Conservation (phyloP, 2,113 vertebrate species). For the Corydoras maculifer region DNA sequence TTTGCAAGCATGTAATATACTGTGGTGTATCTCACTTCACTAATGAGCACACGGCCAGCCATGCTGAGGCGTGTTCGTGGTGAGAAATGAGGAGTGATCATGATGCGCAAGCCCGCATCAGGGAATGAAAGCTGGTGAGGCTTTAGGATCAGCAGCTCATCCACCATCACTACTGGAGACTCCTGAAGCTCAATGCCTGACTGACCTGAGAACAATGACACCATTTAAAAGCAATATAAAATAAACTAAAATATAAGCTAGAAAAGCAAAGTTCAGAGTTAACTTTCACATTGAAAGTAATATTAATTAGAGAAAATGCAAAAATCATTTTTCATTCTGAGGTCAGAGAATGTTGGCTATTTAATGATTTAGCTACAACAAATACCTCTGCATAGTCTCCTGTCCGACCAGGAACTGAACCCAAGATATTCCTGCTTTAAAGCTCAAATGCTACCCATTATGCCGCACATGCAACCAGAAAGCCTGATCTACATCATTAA, state of each 20-base stretch:
- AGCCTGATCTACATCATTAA: too few species aligned
- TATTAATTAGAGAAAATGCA: too few species aligned
- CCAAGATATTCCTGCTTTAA: too few species aligned
- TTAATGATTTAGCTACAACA: too few species aligned
- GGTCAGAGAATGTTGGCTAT: too few species aligned
- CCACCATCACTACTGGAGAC: constrained; percentile 67
- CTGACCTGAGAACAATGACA: constrained; percentile 45
- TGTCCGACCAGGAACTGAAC: too few species aligned
- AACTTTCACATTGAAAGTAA: too few species aligned
- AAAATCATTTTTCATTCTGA: too few species aligned
- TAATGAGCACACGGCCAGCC: constrained; percentile 72
- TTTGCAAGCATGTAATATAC: background rate
- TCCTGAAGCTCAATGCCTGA: constrained; percentile 45
- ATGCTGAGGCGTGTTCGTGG: constrained; percentile 71
- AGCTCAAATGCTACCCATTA: too few species aligned
- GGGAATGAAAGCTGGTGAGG: constrained; percentile 72
- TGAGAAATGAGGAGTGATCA: constrained; percentile 74
- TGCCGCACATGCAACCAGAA: too few species aligned
- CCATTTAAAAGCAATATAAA: background rate
- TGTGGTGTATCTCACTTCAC: constrained; percentile 56
- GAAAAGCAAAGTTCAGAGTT: too few species aligned
- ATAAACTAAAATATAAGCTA: background rate
- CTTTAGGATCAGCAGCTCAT: constrained; percentile 65
- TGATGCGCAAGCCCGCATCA: constrained; percentile 68
- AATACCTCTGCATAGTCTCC: too few species aligned